Evolutionary conservation across 2,888 invertebrate species (phyloP).

Genomic region (Troilus luridus): DNA sequence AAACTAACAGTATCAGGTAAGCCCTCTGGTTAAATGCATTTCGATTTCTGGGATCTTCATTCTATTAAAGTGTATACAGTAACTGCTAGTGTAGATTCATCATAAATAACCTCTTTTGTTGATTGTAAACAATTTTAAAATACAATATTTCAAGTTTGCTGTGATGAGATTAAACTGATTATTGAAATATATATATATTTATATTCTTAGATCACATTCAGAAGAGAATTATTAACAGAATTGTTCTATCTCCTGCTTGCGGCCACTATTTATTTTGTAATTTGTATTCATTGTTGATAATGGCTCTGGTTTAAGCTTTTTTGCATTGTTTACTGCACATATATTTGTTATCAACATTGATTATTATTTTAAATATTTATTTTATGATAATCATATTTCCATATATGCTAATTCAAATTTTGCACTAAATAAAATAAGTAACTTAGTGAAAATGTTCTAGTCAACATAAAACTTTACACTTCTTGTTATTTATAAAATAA

Average conservation of each 20-base stretch:
- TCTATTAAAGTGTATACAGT: too few species aligned
- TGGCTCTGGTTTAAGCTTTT: background rate
- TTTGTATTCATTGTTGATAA: background rate
- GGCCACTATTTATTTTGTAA: background rate
- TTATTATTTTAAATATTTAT: slow-evolving; percentile 31
- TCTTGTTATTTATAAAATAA: slow-evolving; percentile 16
- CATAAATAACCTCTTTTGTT: too few species aligned
- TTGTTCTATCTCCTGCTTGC: background rate
- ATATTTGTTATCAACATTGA: background rate
- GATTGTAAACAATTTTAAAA: background rate
- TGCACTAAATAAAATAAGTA: background rate
- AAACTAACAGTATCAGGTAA: too few species aligned
- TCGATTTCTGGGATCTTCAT: too few species aligned
- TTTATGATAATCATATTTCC: background rate
- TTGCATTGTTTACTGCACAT: background rate
- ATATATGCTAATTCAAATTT: background rate
- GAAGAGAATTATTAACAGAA: background rate
- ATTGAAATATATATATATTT: background rate
- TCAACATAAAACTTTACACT: slow-evolving; percentile 5
- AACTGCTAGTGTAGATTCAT: too few species aligned
- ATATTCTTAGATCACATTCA: background rate
- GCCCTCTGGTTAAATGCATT: too few species aligned
- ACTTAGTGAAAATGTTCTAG: slow-evolving; percentile 42
- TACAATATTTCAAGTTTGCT: background rate
- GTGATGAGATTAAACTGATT: background rate